Evolutionary conservation across 2,797 vertebrate genomes (phyloP), one percentile per base, ranked within the genome.

Genomic region (Tachyglossus aculeatus): DNA sequence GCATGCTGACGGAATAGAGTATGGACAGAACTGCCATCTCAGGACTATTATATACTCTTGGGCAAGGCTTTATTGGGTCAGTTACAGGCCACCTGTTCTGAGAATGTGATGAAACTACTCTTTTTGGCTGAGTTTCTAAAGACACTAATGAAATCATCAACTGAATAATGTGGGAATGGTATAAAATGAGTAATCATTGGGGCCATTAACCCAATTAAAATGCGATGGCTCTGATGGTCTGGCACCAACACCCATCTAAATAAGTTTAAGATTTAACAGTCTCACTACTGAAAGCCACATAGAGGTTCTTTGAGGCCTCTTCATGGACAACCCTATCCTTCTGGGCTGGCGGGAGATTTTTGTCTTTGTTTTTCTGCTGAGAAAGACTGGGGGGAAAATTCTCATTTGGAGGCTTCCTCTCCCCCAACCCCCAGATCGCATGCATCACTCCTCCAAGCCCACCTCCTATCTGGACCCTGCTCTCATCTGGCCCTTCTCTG

Each of bases 51-150:
- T 58, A 27, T 27, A 10, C 13, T 36, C 39, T 59, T 55, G 41
- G 54, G 70, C 55, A n/a, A 83, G 67, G 77, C 86, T 85, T 88
- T 69, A 65, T 10, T 76, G 70, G 77, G 69, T 86, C 84, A 84
- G 64, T 38, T 47, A 52, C 59, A 84, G 81, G 74, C 62, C 71
- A 74, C 19, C 16, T 71, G 53, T 57, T 67, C 70, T 67, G 68
- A 78, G 82, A 82, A 87, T 81, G 78, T 86, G 71, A 82, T 72
- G 85, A 74, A 88, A 74, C 64, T 38, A 21, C 41, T 57, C 79
- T 60, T 80, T 71, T 51, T 69, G 67, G 71, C 44, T 33, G 56
- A 50, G 57, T 64, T 83, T 84, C 81, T 68, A 82, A 51, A 74
- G 78, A 53, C 74, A 78, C 32, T 84, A 84, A 78, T 79, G 70